Evolutionary conservation across 1,140 invertebrate genomes (phyloP), one percentile per base, ranked within the genome.

Genomic region (Drosophila setifemur): DNA sequence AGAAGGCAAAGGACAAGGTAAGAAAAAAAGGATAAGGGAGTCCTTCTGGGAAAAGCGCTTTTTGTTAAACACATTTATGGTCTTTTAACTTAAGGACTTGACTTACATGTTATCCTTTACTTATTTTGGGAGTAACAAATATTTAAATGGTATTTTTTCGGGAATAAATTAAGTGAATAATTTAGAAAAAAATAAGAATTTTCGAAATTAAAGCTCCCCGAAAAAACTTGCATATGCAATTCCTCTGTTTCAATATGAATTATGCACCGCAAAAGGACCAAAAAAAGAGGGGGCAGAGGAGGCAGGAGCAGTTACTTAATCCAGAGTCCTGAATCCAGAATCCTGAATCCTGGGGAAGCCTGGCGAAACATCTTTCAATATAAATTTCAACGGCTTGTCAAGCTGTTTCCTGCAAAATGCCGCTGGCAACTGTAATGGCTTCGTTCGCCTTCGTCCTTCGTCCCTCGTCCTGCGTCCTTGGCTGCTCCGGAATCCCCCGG

Each of bases 301-400:
- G 18, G 4, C 23, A n/a, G 8, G 25, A 33, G 26, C 47, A 78
- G 55, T 78, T 76, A 69, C 72, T 73, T 86, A 86, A 85, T 85
- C 75, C 73, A 48, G 43, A n/a, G n/a, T n/a, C n/a, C n/a, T n/a
- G n/a, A n/a, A n/a, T n/a, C 42, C 50, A 43, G 19, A 29, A 18
- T n/a, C n/a, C n/a, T n/a, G n/a, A n/a, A n/a, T n/a, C n/a, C n/a
- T n/a, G n/a, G n/a, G n/a, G n/a, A n/a, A n/a, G n/a, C n/a, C 21
- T 44, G 39, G 37, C 64, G 73, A 70, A 85, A 85, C 81, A 85
- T 85, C 81, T 86, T 85, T 85, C 81, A 86, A 85, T 85, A 86
- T 86, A 79, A 86, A 85, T 81, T 85, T 85, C 81, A 85, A 81
- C 81, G 75, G 81, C 81, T 86, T 85, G 81, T 86, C 81, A 85